Conservation (phyloP, 2,113 vertebrate genomes). For the Thamnophis sirtalis region DNA sequence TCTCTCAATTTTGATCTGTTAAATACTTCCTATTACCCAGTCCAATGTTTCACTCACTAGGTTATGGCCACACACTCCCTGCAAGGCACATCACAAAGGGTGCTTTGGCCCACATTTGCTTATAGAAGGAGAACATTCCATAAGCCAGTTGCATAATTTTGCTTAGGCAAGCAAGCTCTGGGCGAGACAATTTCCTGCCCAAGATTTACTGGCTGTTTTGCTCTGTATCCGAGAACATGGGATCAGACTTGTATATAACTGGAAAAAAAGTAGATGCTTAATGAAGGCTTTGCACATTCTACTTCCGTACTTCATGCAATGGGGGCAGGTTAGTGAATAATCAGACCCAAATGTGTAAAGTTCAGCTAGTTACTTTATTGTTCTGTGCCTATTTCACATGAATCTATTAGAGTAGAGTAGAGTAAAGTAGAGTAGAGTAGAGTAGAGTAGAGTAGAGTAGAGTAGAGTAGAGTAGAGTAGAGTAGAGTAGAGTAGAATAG, state of each 20-base stretch:
- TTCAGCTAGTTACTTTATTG: neutral
- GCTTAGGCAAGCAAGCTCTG: conserved; percentile 1
- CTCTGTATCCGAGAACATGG: neutral
- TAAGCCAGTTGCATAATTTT: conserved; percentile 19
- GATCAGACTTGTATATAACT: neutral
- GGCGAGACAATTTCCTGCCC: neutral
- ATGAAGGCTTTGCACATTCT: neutral
- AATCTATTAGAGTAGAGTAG: neutral
- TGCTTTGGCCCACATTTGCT: neutral
- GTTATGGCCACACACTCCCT: neutral
- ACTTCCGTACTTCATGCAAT: neutral
- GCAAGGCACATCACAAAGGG: neutral
- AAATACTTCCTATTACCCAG: neutral
- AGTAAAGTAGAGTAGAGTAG: no score
- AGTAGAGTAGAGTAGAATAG: no score
- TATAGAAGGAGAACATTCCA: neutral
- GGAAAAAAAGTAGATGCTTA: neutral
- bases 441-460: no score
- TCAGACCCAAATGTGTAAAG: neutral
- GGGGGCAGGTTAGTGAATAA: neutral
- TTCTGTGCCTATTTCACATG: neutral
- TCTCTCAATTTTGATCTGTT: no score
- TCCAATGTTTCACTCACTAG: neutral
- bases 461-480: no score
- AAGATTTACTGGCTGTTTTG: neutral